Evolutionary conservation across 1,140 invertebrate species (phyloP), one percentile per base, ranked within the genome.

Genomic region (Caenorhabditis tropicalis): DNA sequence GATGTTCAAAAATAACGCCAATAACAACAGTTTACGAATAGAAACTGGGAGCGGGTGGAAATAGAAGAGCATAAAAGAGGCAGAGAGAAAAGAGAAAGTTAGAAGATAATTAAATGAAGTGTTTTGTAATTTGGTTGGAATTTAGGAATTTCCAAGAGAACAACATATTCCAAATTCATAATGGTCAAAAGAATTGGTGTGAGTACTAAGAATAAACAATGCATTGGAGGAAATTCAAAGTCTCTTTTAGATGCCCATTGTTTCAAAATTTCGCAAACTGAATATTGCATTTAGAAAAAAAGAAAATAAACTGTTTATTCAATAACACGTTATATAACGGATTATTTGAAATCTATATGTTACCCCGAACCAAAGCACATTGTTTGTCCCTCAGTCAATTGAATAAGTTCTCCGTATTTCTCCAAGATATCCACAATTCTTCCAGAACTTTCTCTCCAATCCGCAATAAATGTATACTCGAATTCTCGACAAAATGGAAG

Each of bases 371-470:
- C 65, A 74, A 43, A 74, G 12, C 65, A 74, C n/a, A 46, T 43
- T 6, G n/a, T 24, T 15, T 74, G 65, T 7, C 65, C 65, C 24
- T 74, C 65, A 12, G 43, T 46, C 65, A 74, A 74, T 15, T 74
- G 65, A 27, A 43, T 10, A 10, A 74, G 19, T 29, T 74, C 65
- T 6, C 65, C 65, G 43, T 74, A 74, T 24, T 74, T 74, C 36
- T 74, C 36, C n/a, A 74, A 24, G 27, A 74, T 74, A 9, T 74
- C 65, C 36, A 27, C 36, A 43, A 74, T n/a, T 74, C 36, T 74
- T 74, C 5, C 65, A 74, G 65, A 39, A 74, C 65, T 74, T 74
- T 74, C 65, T 46, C 65, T 74, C 65, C 65, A 74, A 43, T 74
- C 65, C 7, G 65, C 33, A 46, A 74, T 31, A 21, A 74, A 74